These are phyloP conservation scores for Drosophila tripunctata DNA, from an alignment of 2,888 invertebrate genomes.

Conservation along the genomic window DNA sequence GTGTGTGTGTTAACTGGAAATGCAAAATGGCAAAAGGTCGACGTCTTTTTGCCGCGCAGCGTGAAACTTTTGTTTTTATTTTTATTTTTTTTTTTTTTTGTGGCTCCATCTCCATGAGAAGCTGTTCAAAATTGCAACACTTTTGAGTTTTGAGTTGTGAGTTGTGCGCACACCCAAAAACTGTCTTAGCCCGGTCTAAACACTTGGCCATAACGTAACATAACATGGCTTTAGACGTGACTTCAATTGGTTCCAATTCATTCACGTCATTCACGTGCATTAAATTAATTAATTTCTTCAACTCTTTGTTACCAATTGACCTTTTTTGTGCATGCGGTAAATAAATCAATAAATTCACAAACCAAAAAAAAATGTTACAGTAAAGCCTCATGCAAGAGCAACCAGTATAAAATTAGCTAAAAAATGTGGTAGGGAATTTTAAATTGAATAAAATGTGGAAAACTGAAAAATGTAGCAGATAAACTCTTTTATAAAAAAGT, in stretches of 20 bases:
- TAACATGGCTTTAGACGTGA: conserved; percentile 9
- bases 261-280: too few relatives aligned
- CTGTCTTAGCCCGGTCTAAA: conserved; percentile 4
- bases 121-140: conserved; percentile 59
- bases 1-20: conserved; percentile 24
- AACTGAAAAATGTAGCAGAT: too few relatives aligned
- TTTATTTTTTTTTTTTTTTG: conserved; percentile 9
- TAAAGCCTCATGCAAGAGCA: neutral
- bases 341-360: neutral
- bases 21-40: conserved; percentile 75
- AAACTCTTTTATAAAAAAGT: neutral
- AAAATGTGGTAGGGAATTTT: neutral
- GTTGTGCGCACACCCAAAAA: conserved; percentile 48
- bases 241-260: conserved; percentile 50
- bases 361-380: neutral
- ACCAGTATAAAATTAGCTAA: neutral
- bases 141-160: conserved; percentile 17
- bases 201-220: conserved; percentile 29
- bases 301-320: conserved; percentile 9
- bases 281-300: conserved; percentile 19
- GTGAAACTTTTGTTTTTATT: conserved; percentile 37
- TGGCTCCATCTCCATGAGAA: conserved; percentile 35
- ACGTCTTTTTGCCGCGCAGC: conserved; percentile 58
- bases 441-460: too few relatives aligned
- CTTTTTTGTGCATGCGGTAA: conserved; percentile 6